Base-by-base conservation (phyloP, 2,888 invertebrate genomes). In the Pasiphila rectangulata region DNA sequence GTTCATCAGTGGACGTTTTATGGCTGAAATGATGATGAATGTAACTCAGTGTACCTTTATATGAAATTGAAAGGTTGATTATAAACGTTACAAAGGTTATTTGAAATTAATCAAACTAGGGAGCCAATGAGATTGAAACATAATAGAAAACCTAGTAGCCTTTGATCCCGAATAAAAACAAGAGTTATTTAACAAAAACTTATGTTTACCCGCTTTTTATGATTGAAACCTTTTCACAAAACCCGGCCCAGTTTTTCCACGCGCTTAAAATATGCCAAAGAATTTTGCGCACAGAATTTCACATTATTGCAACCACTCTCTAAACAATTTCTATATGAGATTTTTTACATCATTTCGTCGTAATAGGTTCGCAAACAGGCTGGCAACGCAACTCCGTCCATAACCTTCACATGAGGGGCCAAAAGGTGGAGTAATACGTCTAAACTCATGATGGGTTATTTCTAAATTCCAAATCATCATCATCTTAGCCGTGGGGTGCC, bases 271-370 rank as follows among this genome's bases (percentile, higher is more conserved):
- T 51, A 43, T 32, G 37, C 5, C 24, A 53, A 56, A 51, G 43
- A 52, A 48, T 51, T 48, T 50, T 32, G n/a, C 20, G 25, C 59
- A 58, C 59, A 62, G 57, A 51, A 48, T 51, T 57, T 38, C 45
- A 41, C 57, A 48, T 57, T 61, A 59, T 63, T 59, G 64, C 60
- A 54, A 52, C 46, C 56, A 63, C 61, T 65, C 64, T 54, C 56
- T 58, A 61, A 69, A 71, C 69, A 71, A 71, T 71, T 66, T 69
- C 50, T 63, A 61, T 69, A 66, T 56, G 59, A 42, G 49, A 52
- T 55, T 66, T 51, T 64, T 69, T 64, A 55, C 62, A 66, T 63
- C 54, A 61, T 64, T 60, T 54, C 55, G 32, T 42, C 53, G 55
- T 63, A 69, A 69, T 67, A 61, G 59, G 49, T 63, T 56, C 43